These are phyloP conservation scores for Chrysodeixis includens DNA, from an alignment of 2,888 invertebrate species.

Conservation along the genomic window DNA sequence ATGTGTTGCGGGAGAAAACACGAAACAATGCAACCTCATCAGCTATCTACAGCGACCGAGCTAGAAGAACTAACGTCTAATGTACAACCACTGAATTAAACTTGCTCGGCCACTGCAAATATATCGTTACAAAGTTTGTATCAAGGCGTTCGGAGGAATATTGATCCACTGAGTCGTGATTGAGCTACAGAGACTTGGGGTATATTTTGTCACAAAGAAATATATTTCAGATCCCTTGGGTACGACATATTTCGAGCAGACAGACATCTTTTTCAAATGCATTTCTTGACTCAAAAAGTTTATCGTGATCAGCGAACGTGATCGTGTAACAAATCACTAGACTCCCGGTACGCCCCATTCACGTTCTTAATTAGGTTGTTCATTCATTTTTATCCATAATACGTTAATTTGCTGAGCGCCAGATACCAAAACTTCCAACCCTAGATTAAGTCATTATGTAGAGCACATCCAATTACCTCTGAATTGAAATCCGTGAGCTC, in stretches of 20 bases:
- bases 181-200: conserved; percentile 32
- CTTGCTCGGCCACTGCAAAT: conserved; percentile 27
- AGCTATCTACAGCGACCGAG: conserved; percentile 29
- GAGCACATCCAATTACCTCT: conserved; percentile 40
- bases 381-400: conserved; percentile 24
- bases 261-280: conserved; percentile 27
- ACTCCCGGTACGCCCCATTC: background rate
- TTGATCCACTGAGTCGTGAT: conserved; percentile 33
- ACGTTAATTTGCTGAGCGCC: conserved; percentile 36
- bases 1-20: conserved; percentile 65
- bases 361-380: conserved; percentile 7
- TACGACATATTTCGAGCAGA: conserved; percentile 12
- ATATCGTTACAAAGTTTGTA: conserved; percentile 25
- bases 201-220: conserved; percentile 32
- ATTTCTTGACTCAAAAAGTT: conserved; percentile 11
- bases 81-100: conserved; percentile 27
- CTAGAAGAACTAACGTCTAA: conserved; percentile 31
- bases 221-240: conserved; percentile 24
- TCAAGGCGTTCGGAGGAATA: conserved; percentile 25
- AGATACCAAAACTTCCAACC: conserved; percentile 28
- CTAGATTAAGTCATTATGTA: conserved; percentile 36
- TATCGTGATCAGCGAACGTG: conserved; percentile 15
- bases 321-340: conserved; percentile 9
- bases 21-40: conserved; percentile 69
- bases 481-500: conserved; percentile 35